Conservation (phyloP, 2,888 invertebrate species). For the Caenorhabditis sinica region DNA sequence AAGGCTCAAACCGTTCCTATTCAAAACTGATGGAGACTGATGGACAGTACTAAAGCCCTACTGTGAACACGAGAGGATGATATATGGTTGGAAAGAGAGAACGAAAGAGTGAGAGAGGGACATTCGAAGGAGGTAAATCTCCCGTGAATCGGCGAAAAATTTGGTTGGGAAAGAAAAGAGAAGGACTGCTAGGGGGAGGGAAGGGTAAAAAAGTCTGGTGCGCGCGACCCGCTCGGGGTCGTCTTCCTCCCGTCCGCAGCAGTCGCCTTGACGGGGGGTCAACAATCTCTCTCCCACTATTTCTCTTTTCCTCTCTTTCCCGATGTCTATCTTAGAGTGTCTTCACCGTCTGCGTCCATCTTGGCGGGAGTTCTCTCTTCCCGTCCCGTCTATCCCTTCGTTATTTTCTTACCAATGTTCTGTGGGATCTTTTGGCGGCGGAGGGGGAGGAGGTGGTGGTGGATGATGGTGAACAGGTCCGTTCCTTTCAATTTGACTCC, state of each 20-base stretch:
- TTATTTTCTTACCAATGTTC: conserved; percentile 23
- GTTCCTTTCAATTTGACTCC: background rate
- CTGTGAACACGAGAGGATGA: background rate
- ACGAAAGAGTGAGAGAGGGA: no score
- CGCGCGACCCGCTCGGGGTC: conserved; percentile 51
- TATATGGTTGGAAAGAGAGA: conserved; percentile 4
- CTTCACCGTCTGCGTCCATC: conserved; percentile 23
- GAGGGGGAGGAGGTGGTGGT: background rate
- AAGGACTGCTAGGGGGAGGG: background rate
- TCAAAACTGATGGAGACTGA: background rate
- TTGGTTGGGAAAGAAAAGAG: conserved; percentile 41
- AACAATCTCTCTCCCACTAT: conserved; percentile 49
- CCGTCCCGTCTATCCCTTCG: background rate
- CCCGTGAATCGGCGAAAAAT: conserved; percentile 34
- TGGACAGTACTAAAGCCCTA: conserved; percentile 7
- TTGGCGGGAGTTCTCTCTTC: background rate
- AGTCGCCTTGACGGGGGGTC: conserved; percentile 46
- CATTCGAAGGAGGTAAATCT: conserved; percentile 36
- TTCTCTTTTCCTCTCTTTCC: conserved; percentile 41
- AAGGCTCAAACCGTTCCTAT: background rate
- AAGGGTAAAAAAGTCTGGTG: conserved; percentile 55
- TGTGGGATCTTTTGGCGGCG: background rate
- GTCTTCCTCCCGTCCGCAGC: conserved; percentile 37
- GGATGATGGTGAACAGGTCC: background rate
- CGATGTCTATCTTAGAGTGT: conserved; percentile 15